These are phyloP conservation scores for Drosophila pandora DNA, from an alignment of 1,140 invertebrate genomes.

Conservation along the genomic window DNA sequence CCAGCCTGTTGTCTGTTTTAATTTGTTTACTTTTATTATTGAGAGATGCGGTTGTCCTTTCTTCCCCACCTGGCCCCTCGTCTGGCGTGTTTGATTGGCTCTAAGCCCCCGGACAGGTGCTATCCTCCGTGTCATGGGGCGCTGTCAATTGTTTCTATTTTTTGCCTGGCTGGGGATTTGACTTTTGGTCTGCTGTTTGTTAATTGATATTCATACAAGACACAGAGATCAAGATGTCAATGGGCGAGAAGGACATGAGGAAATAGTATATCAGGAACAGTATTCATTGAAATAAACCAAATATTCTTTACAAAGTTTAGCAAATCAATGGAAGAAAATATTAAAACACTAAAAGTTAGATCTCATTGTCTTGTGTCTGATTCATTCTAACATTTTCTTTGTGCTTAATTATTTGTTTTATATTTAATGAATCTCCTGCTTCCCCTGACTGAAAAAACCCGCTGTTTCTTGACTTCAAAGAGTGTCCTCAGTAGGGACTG, in stretches of 20 bases:
- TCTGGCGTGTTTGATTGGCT: conserved; percentile 67
- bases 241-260: conserved; percentile 10
- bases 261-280: neutral
- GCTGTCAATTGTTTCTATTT: conserved; percentile 49
- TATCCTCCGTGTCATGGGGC: conserved; percentile 37
- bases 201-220: conserved; percentile 81
- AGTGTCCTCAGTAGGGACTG: conserved; percentile 3
- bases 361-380: neutral
- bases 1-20: conserved; percentile 76
- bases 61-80: neutral
- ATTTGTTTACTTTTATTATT: conserved; percentile 83
- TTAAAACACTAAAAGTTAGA: neutral
- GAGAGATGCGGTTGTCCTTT: conserved; percentile 62
- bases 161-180: conserved; percentile 40
- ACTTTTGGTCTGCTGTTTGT: conserved; percentile 57
- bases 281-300: neutral
- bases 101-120: conserved; percentile 68
- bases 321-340: no score
- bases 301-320: no score
- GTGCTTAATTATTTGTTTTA: neutral
- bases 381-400: neutral
- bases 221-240: conserved; percentile 66
- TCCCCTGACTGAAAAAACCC: neutral
- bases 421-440: neutral
- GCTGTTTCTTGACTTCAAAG: conserved; percentile 40